phyloP scores from a whole-genome alignment of 2,888 invertebrate species.

The Caradrina clavipalpis region DNA sequence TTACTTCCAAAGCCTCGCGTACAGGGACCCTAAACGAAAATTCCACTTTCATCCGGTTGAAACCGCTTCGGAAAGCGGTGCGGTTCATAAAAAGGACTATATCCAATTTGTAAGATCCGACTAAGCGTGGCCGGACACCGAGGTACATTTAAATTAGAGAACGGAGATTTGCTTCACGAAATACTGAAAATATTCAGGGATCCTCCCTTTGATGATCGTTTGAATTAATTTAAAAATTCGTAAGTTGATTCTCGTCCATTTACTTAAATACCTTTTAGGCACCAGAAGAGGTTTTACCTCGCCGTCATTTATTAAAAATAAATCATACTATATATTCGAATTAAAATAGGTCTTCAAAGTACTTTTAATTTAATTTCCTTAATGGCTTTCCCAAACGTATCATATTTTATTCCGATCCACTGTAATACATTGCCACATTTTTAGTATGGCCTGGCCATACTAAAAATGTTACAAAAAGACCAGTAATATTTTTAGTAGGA shows the following conservation, averaged over 20 bases:
- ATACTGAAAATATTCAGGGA: conserved; percentile 46
- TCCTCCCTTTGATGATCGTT: conserved; percentile 37
- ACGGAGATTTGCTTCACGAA: conserved; percentile 49
- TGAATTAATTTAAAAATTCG: conserved; percentile 33
- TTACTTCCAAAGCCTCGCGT: conserved; percentile 28
- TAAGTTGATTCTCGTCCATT: conserved; percentile 25
- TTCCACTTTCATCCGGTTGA: conserved; percentile 66
- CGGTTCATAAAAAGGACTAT: conserved; percentile 75
- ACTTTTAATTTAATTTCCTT: no score
- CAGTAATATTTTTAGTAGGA: no score
- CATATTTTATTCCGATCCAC: no score
- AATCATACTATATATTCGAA: not conserved
- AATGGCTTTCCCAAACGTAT: no score
- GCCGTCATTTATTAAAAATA: not conserved
- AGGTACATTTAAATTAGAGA: conserved; percentile 71
- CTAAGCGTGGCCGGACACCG: conserved; percentile 62
- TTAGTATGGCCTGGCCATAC: no score
- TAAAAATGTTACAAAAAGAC: not conserved
- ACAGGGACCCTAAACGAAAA: conserved; percentile 51
- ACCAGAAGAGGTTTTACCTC: not conserved
- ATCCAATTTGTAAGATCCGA: conserved; percentile 74
- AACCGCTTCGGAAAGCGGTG: conserved; percentile 70
- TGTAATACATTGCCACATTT: no score
- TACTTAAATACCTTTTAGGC: conserved; percentile 7
- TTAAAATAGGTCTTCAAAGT: not conserved